phyloP scores from a whole-genome alignment of 2,797 vertebrate genomes.

The Mormyrops attenuatus region DNA sequence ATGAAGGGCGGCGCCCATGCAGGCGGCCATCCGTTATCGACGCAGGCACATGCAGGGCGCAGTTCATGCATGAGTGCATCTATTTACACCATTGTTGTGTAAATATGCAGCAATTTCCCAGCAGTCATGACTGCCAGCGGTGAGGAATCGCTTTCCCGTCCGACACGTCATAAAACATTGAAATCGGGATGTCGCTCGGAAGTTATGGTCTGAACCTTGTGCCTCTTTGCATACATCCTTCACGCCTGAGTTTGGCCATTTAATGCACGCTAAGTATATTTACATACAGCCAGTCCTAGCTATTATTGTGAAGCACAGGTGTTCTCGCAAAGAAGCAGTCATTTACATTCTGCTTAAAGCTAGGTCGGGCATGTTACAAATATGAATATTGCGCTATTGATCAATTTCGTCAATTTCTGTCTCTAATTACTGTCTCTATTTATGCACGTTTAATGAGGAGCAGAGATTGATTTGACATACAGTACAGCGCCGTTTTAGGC shows the following conservation, averaged over 20 bases:
- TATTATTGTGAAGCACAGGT: neutral
- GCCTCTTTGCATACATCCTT: neutral
- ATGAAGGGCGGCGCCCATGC: neutral
- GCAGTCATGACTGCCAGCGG: neutral
- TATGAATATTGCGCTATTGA: neutral
- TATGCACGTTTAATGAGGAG: neutral
- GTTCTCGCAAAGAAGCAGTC: neutral
- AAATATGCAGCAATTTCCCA: neutral
- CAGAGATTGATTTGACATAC: neutral
- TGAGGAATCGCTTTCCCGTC: slow-evolving; percentile 8
- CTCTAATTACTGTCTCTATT: neutral
- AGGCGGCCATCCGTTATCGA: neutral
- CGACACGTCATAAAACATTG: neutral
- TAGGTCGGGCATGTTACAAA: neutral
- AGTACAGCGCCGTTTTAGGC: neutral
- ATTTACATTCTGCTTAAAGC: neutral
- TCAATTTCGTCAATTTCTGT: neutral
- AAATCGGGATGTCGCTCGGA: neutral
- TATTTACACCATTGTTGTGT: slow-evolving; percentile 14
- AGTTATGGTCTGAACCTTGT: neutral
- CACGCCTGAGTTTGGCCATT: neutral
- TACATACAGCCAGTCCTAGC: neutral
- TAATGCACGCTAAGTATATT: neutral
- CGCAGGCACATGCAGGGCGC: neutral
- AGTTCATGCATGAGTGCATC: neutral